A percentile compares a stretch with the other conserved stretches of the same genome.
phyloP scores from a whole-genome alignment of 2,113 vertebrate genomes.

The Sarotherodon lohbergeri region DNA sequence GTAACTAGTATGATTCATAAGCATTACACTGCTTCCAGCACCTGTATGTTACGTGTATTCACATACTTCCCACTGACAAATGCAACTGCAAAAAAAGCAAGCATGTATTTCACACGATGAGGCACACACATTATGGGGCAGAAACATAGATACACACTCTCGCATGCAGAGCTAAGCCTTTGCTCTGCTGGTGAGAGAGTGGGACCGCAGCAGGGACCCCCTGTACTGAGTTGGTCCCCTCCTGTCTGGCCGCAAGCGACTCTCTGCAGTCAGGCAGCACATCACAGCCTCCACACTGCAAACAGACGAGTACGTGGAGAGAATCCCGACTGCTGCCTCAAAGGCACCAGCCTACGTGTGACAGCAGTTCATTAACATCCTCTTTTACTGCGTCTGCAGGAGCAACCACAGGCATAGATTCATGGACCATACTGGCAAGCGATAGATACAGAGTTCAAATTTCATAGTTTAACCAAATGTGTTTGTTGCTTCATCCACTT shows the following conservation, averaged over 20 bases:
- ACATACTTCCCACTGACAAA: neutral
- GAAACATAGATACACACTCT: neutral
- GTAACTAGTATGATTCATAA: neutral
- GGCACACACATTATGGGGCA: neutral
- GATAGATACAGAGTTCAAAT: constrained; percentile 22
- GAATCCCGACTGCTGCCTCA: constrained; percentile 65
- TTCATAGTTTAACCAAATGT: constrained; percentile 23
- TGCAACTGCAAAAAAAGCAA: neutral
- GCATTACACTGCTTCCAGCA: neutral
- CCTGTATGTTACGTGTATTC: neutral
- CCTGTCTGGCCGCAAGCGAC: constrained; percentile 55
- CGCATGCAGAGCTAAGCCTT: neutral
- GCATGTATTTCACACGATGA: neutral
- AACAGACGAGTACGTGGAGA: constrained; percentile 61
- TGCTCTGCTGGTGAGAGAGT: constrained; percentile 43
- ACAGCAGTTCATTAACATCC: constrained; percentile 66
- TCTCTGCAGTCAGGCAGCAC: constrained; percentile 61
- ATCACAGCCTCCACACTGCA: constrained; percentile 66
- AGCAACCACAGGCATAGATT: constrained; percentile 22
- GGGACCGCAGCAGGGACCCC: constrained; percentile 50
- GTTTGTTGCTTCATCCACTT: constrained; percentile 15
- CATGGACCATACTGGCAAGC: constrained; percentile 1
- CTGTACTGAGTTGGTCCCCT: constrained; percentile 51
- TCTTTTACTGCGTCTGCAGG: constrained; percentile 31
- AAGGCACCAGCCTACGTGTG: constrained; percentile 59